phyloP scores from a whole-genome alignment of 2,888 invertebrate species.

The Dusona sp. region DNA sequence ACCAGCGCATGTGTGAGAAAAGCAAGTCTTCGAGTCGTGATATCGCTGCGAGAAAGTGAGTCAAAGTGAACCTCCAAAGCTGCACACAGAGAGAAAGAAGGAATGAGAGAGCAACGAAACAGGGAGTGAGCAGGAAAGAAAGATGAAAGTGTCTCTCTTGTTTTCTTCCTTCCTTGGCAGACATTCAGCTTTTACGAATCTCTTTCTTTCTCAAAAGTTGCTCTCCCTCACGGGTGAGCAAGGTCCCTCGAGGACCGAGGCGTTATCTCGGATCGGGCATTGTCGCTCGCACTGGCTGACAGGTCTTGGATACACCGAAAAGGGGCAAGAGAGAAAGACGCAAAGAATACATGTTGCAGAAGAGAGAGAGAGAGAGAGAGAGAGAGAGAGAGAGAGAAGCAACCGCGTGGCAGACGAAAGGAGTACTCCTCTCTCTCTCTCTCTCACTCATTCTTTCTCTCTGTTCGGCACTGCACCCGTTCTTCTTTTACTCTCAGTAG shows the following conservation, averaged over 20 bases:
- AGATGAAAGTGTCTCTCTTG: slow-evolving; percentile 26
- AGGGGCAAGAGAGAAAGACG: slow-evolving; percentile 43
- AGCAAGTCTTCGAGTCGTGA: slow-evolving; percentile 14
- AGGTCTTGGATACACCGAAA: slow-evolving; percentile 72
- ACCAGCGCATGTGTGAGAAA: not conserved
- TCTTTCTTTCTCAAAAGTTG: slow-evolving; percentile 27
- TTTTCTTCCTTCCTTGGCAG: slow-evolving; percentile 42
- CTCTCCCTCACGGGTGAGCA: slow-evolving; percentile 48
- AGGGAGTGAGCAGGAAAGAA: slow-evolving; percentile 28
- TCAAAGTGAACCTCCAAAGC: slow-evolving; percentile 28
- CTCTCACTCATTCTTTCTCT: slow-evolving; percentile 21
- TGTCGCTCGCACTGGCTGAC: slow-evolving; percentile 84
- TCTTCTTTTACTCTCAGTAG: slow-evolving; percentile 38
- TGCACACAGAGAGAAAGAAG: not conserved
- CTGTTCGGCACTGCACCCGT: slow-evolving; percentile 36
- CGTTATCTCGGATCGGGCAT: slow-evolving; percentile 84
- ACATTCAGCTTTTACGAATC: slow-evolving; percentile 17
- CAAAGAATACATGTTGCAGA: slow-evolving; percentile 1
- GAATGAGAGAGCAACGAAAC: not conserved
- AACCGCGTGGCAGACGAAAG: slow-evolving; percentile 35
- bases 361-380: slow-evolving; percentile 14
- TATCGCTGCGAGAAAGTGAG: slow-evolving; percentile 11
- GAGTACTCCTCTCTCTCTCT: not conserved
- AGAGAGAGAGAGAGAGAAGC: slow-evolving; percentile 1
- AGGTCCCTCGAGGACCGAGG: slow-evolving; percentile 64